These are phyloP conservation scores for Gouania willdenowi DNA, from an alignment of 2,797 vertebrate genomes.

Conservation along the genomic window DNA sequence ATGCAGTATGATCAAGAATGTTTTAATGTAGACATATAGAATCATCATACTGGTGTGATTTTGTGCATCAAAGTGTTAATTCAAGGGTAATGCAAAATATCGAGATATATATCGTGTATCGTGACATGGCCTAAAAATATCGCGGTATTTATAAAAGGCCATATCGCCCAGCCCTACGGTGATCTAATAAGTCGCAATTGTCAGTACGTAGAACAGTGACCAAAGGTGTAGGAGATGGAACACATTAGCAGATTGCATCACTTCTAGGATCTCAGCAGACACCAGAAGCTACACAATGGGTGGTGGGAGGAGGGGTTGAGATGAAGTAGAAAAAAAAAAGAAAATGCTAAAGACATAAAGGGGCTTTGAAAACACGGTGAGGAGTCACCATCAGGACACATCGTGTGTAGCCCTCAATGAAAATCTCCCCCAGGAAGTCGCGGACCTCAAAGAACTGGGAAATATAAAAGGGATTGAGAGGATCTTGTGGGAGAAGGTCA, in stretches of 20 bases:
- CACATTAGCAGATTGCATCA: not conserved
- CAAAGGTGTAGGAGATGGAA: constrained; percentile 1
- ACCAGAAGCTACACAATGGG: constrained; percentile 20
- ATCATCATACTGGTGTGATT: no score
- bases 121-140: no score
- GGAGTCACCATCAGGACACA: constrained; percentile 81
- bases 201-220: constrained; percentile 10
- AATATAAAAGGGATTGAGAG: constrained; percentile 53
- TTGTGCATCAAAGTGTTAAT: no score
- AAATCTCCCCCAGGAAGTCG: constrained; percentile 87
- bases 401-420: constrained; percentile 88
- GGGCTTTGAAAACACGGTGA: constrained; percentile 79
- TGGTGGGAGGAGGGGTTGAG: not conserved
- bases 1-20: no score
- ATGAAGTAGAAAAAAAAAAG: constrained; percentile 74
- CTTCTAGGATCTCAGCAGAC: constrained; percentile 5
- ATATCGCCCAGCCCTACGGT: no score
- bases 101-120: no score
- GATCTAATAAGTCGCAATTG: constrained; percentile 4
- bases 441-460: constrained; percentile 88
- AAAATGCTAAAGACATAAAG: constrained; percentile 83
- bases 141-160: no score
- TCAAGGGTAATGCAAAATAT: no score
- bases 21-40: no score
- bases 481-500: constrained; percentile 50